Percentiles rank a stretch among this genome's conserved stretches.
phyloP scores from a whole-genome alignment of 2,113 vertebrate species.

The Rhabdornis inornatus region DNA sequence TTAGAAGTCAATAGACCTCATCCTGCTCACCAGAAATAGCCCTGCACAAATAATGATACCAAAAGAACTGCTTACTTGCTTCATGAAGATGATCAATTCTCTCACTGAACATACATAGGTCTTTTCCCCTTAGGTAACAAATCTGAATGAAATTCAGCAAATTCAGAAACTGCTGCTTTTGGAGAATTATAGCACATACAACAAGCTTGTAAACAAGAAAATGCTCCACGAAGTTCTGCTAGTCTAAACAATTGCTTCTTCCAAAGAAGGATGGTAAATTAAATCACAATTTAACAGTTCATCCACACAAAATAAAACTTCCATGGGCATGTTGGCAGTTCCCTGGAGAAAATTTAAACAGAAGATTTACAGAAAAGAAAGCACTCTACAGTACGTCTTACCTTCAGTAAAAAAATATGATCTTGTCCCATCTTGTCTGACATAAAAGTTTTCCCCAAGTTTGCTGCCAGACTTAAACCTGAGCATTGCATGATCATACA shows the following conservation, averaged over 20 bases:
- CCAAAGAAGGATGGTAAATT: not conserved
- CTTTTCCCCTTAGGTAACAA: not conserved
- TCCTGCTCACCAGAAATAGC: not conserved
- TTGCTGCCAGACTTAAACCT: conserved; percentile 91
- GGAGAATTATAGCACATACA: not conserved
- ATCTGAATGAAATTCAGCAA: not conserved
- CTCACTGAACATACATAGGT: not conserved
- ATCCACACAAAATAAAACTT: not conserved
- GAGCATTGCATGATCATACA: conserved; percentile 93
- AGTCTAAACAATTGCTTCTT: not conserved
- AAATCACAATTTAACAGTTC: not conserved
- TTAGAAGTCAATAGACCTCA: not conserved
- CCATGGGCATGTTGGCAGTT: not conserved
- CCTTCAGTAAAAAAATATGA: conserved; percentile 93
- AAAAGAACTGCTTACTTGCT: not conserved
- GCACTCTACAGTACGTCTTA: conserved; percentile 50
- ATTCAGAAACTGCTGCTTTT: not conserved
- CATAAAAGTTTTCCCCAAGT: conserved; percentile 93
- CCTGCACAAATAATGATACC: not conserved
- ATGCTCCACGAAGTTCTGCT: not conserved
- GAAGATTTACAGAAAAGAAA: not conserved
- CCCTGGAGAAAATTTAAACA: not conserved
- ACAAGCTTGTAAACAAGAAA: not conserved
- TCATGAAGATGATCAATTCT: not conserved
- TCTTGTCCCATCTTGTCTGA: conserved; percentile 93